phyloP scores from a whole-genome alignment of 2,888 invertebrate species.

The Machimus rusticus region DNA sequence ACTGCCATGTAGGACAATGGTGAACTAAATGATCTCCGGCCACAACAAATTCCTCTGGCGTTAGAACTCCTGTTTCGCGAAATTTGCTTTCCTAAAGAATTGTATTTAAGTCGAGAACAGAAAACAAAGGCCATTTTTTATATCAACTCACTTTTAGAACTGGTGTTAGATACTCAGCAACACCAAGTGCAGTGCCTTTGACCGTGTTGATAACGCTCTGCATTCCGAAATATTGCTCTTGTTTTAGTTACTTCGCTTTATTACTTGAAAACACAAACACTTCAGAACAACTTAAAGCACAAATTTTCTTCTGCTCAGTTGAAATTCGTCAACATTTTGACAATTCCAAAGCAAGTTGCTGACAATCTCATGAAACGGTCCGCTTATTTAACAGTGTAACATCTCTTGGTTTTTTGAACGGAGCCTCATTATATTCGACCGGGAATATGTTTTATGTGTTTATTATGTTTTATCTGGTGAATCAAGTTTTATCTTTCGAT shows the following conservation, averaged over 20 bases:
- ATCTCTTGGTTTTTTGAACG: no score
- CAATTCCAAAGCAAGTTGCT: background rate
- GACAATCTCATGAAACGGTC: background rate
- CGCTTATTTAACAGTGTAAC: no score
- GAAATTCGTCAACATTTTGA: background rate
- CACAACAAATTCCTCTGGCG: constrained; percentile 98
- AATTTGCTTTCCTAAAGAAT: constrained; percentile 88
- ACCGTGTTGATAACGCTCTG: constrained; percentile 95
- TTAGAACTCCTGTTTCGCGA: constrained; percentile 95
- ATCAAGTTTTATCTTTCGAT: no score
- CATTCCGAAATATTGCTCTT: constrained; percentile 68
- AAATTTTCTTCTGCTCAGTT: background rate
- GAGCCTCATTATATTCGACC: no score
- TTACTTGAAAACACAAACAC: background rate
- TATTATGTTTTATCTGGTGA: no score
- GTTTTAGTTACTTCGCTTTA: background rate
- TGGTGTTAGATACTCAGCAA: constrained; percentile 96
- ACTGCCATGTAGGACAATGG: constrained; percentile 99
- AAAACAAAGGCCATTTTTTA: constrained; percentile 11
- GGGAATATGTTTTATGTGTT: no score
- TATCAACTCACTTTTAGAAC: constrained; percentile 80
- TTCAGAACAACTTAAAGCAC: background rate
- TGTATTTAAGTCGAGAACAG: background rate
- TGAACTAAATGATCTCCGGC: constrained; percentile 99
- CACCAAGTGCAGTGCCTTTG: constrained; percentile 93